Conservation (phyloP, 2,888 invertebrate species). For the Mesochorus sp. region DNA sequence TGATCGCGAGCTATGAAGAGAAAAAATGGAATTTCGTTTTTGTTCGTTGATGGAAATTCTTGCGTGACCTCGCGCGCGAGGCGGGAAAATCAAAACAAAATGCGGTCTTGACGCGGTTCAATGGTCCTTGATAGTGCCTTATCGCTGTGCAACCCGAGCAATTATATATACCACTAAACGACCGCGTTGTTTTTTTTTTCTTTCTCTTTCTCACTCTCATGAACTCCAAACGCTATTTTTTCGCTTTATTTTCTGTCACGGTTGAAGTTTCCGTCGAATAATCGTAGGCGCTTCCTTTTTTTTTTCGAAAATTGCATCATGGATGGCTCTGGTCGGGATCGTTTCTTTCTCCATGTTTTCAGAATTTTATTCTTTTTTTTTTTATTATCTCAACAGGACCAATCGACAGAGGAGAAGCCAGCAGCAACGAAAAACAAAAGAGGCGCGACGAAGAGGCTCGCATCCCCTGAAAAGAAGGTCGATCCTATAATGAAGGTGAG, state of each 20-base stretch:
- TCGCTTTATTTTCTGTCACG: neutral
- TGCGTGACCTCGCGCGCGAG: conserved; percentile 44
- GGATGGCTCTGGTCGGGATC: too few relatives aligned
- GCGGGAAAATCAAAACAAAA: conserved; percentile 65
- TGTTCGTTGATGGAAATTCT: neutral
- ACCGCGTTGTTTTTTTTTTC: conserved; percentile 11
- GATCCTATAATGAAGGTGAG: conserved; percentile 83
- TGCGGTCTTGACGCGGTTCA: conserved; percentile 63
- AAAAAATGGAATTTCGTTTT: too few relatives aligned
- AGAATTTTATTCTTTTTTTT: too few relatives aligned
- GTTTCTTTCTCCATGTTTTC: neutral
- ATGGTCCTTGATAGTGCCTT: conserved; percentile 72
- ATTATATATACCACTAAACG: conserved; percentile 49
- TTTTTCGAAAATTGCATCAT: too few relatives aligned
- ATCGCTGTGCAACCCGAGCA: conserved; percentile 65
- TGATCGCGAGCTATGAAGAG: too few relatives aligned
- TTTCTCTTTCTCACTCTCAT: neutral
- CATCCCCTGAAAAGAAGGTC: conserved; percentile 82
- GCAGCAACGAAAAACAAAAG: conserved; percentile 82
- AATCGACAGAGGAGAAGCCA: conserved; percentile 77
- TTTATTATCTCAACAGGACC: conserved; percentile 71
- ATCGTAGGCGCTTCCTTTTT: too few relatives aligned
- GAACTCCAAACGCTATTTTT: neutral
- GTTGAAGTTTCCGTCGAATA: too few relatives aligned
- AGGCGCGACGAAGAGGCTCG: conserved; percentile 82